Conservation (phyloP, 2,888 invertebrate species). For the Catocala nupta region DNA sequence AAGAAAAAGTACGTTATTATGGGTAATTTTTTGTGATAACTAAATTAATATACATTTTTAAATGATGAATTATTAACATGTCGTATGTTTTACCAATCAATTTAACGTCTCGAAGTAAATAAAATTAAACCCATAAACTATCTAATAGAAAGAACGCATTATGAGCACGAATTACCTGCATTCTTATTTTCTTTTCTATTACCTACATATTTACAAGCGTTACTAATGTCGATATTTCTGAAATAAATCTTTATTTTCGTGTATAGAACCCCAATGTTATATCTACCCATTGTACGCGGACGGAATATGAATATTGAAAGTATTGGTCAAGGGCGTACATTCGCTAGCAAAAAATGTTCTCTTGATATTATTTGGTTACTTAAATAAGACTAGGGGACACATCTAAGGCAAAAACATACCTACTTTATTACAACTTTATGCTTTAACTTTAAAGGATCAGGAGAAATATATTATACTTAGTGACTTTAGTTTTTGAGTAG, state of each 20-base stretch:
- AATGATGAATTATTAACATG: too few species aligned
- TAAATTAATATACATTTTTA: too few species aligned
- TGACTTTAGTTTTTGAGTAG: too few species aligned
- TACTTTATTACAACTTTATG: neutral
- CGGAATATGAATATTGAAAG: conserved; percentile 50
- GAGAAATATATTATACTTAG: too few species aligned
- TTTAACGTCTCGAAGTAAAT: too few species aligned
- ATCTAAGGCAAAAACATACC: neutral
- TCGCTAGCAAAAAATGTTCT: conserved; percentile 23
- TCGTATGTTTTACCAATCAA: too few species aligned
- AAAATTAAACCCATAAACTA: too few species aligned
- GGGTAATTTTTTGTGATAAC: neutral
- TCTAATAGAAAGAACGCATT: too few species aligned
- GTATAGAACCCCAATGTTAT: conserved; percentile 27
- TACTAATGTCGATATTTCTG: conserved; percentile 33
- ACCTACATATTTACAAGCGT: conserved; percentile 11
- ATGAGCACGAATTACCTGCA: neutral
- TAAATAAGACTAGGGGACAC: neutral
- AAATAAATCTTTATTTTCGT: conserved; percentile 43
- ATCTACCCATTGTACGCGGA: conserved; percentile 42
- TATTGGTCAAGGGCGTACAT: conserved; percentile 42
- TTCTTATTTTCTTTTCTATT: neutral
- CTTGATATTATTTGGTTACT: conserved; percentile 5
- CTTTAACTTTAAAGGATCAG: too few species aligned
- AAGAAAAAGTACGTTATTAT: conserved; percentile 5